A percentile compares a stretch with the other conserved stretches of the same genome.
These are phyloP conservation scores for Osmerus mordax DNA, from an alignment of 2,113 vertebrate genomes.

Conservation along the genomic window DNA sequence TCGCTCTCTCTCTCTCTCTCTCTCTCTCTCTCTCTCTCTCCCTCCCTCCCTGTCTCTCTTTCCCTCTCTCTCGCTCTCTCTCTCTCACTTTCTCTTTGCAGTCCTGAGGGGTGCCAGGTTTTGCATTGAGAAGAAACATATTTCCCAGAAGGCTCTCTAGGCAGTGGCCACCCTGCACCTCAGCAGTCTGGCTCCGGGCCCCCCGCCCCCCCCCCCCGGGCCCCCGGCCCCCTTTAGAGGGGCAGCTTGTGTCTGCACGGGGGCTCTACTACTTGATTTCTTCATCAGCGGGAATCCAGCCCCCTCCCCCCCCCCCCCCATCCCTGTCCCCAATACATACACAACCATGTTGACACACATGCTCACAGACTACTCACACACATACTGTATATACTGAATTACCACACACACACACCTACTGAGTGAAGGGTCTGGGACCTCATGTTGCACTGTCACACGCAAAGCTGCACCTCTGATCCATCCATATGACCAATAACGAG, in stretches of 20 bases:
- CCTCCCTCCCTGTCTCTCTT: neutral
- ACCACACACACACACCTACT: conserved; percentile 18
- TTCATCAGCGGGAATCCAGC: conserved; percentile 68
- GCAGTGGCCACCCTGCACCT: conserved; percentile 41
- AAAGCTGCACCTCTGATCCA: no score
- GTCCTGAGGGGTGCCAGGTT: conserved; percentile 17
- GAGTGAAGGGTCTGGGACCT: conserved; percentile 29
- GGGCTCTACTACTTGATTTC: conserved; percentile 69
- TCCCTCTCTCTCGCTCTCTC: neutral
- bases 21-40: neutral
- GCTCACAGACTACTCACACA: conserved; percentile 28
- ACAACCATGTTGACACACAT: conserved; percentile 4
- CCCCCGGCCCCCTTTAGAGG: conserved; percentile 40
- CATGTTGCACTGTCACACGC: no score
- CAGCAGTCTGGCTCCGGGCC: conserved; percentile 61
- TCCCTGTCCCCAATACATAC: conserved; percentile 18
- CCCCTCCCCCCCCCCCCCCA: conserved; percentile 44
- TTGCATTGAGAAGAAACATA: conserved; percentile 37
- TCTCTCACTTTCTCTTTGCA: neutral
- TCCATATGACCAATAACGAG: no score
- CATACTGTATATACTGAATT: neutral
- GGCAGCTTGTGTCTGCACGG: conserved; percentile 69
- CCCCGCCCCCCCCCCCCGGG: conserved; percentile 36
- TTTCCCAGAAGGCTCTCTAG: conserved; percentile 57
- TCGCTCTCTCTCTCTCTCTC: no score